phyloP scores from a whole-genome alignment of 2,888 invertebrate species.

The Silvanus unidentatus region DNA sequence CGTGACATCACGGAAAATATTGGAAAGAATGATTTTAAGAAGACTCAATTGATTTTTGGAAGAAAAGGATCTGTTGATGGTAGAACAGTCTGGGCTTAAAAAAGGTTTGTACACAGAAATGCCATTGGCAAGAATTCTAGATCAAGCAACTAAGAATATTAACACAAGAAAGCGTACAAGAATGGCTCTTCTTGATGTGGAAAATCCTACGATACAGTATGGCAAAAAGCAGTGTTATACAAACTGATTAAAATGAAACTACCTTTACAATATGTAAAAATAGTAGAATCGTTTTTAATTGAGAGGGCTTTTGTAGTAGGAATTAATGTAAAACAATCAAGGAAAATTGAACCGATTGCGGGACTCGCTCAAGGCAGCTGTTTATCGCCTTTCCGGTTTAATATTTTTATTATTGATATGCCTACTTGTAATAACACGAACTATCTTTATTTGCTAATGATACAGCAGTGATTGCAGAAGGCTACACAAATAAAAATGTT shows the following conservation, averaged over 20 bases:
- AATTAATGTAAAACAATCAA: too few relatives aligned
- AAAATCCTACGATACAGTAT: constrained; percentile 7
- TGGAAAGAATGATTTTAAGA: too few relatives aligned
- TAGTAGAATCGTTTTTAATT: too few relatives aligned
- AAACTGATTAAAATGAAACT: constrained; percentile 1
- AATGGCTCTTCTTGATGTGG: constrained; percentile 2
- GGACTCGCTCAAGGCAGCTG: background rate
- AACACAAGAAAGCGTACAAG: background rate
- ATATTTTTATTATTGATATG: constrained; percentile 4
- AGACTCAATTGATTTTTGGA: too few relatives aligned
- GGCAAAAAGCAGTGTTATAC: background rate
- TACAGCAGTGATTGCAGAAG: too few relatives aligned
- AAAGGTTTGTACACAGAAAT: background rate
- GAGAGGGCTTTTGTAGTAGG: too few relatives aligned
- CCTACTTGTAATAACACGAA: background rate
- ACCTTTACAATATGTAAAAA: background rate
- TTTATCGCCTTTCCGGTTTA: background rate
- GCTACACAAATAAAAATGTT: too few relatives aligned
- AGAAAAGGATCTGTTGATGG: background rate
- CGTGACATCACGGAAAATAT: too few relatives aligned
- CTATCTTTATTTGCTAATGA: background rate
- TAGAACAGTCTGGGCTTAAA: constrained; percentile 3
- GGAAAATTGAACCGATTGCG: too few relatives aligned
- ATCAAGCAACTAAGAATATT: background rate
- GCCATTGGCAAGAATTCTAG: background rate